Evolutionary conservation across 2,888 invertebrate genomes (phyloP).

Genomic region (Brachylomia viminalis): DNA sequence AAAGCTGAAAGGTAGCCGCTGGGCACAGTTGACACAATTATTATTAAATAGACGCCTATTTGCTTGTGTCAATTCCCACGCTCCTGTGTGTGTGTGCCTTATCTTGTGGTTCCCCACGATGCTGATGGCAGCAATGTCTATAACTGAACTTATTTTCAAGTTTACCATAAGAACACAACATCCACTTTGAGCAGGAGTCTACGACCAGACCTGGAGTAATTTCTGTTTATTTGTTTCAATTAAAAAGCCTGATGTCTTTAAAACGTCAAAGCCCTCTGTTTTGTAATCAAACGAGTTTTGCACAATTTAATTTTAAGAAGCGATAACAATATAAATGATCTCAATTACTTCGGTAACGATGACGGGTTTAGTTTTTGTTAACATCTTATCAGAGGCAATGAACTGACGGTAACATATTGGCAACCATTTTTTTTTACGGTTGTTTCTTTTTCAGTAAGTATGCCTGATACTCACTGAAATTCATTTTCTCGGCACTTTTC

Average conservation of each 20-base stretch:
- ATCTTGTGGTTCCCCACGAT: background rate
- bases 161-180: background rate
- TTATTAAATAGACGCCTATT: background rate
- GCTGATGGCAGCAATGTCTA: background rate
- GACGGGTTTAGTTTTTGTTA: constrained; percentile 50
- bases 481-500: background rate
- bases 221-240: constrained; percentile 20
- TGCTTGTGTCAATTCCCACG: background rate
- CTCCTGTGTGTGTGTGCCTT: background rate
- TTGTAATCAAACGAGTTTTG: constrained; percentile 48
- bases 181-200: background rate
- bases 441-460: background rate
- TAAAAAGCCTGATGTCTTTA: constrained; percentile 9
- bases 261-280: constrained; percentile 32
- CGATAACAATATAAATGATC: constrained; percentile 61
- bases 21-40: no score
- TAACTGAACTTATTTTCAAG: background rate
- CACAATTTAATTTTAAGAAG: constrained; percentile 44
- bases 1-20: background rate
- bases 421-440: background rate
- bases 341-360: constrained; percentile 59
- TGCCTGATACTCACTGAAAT: background rate
- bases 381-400: constrained; percentile 58
- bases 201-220: background rate
- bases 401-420: constrained; percentile 58